A percentile compares a stretch with the other conserved stretches of the same genome.
Evolutionary conservation across 2,113 vertebrate genomes (phyloP).

Genomic region (Nycticryphes semicollaris): DNA sequence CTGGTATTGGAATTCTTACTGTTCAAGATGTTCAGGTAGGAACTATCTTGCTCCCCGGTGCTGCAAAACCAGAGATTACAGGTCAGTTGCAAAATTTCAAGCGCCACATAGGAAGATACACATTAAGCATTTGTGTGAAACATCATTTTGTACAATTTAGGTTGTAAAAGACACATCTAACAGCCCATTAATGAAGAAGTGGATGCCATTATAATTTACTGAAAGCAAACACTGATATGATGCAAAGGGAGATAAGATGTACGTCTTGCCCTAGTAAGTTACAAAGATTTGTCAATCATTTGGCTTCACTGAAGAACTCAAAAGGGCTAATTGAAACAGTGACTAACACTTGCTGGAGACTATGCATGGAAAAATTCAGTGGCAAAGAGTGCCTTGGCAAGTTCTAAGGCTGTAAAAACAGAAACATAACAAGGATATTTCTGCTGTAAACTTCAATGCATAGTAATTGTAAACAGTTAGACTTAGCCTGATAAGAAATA

Average conservation of each 20-base stretch:
- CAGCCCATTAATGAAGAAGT: not conserved
- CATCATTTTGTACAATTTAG: not conserved
- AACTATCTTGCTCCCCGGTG: not conserved
- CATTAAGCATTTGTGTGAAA: not conserved
- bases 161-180: not conserved
- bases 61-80: not conserved
- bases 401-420: not conserved
- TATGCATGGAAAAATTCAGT: not conserved
- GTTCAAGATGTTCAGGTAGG: not conserved
- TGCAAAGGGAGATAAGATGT: not conserved
- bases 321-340: not conserved
- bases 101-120: not conserved
- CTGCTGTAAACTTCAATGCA: not conserved
- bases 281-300: not conserved
- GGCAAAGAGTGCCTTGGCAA: not conserved
- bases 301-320: not conserved
- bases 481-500: not conserved
- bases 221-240: not conserved
- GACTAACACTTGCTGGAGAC: not conserved
- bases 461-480: not conserved
- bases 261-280: not conserved
- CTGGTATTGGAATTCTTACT: not conserved
- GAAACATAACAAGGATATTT: not conserved
- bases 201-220: not conserved
- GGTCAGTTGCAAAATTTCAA: not conserved